phyloP scores from a whole-genome alignment of 2,888 invertebrate species.

The Hyposoter dolosus region DNA sequence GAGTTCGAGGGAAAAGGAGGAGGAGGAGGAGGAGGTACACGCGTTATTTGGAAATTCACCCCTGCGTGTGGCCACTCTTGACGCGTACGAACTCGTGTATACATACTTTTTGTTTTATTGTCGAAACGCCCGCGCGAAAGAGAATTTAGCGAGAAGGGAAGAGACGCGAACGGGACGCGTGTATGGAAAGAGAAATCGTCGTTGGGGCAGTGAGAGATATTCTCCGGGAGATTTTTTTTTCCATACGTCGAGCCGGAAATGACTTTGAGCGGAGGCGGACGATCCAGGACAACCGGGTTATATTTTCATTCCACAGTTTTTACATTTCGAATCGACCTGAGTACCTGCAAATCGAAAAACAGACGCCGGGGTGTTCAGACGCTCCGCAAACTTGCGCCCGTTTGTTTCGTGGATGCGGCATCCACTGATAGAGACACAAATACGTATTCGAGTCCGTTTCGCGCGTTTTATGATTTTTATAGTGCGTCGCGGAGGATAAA shows the following conservation, averaged over 20 bases:
- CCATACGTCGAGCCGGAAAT: conserved; percentile 65
- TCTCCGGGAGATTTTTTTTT: conserved; percentile 40
- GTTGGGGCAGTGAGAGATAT: conserved; percentile 32
- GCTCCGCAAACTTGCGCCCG: neutral
- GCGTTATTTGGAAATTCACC: conserved; percentile 17
- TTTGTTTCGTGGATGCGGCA: conserved; percentile 11
- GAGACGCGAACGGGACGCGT: conserved; percentile 1
- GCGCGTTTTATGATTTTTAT: conserved; percentile 27
- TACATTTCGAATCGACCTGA: neutral
- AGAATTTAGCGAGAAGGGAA: conserved; percentile 8
- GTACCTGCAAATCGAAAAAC: neutral
- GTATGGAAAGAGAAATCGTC: conserved; percentile 43
- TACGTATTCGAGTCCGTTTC: neutral
- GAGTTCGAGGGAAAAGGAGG: too few species aligned
- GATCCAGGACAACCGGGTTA: conserved; percentile 56
- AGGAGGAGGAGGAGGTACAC: neutral
- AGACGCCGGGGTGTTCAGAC: neutral
- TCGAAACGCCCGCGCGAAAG: neutral
- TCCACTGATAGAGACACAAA: neutral
- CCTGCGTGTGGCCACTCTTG: neutral
- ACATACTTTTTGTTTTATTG: conserved; percentile 39
- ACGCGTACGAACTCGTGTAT: conserved; percentile 50
- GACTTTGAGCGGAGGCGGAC: conserved; percentile 59
- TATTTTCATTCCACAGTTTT: conserved; percentile 53
- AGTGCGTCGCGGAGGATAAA: neutral